Base-by-base conservation (phyloP, 2,888 invertebrate species). In the Nomada fucata region DNA sequence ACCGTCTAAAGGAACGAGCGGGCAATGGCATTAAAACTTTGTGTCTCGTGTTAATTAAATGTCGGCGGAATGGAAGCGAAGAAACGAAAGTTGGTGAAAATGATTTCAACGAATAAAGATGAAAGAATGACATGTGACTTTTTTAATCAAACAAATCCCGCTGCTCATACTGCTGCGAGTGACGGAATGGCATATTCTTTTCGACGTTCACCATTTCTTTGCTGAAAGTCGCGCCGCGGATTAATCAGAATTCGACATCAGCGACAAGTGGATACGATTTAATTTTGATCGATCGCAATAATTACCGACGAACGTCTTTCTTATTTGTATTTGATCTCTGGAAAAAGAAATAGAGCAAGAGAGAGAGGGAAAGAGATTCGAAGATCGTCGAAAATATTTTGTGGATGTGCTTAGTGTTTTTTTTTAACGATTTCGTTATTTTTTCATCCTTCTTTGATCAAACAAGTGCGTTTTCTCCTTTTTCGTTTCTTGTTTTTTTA, bases 251-350 rank as follows among this genome's bases (percentile, higher is more conserved):
- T 20, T 5, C 11, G 26, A 11, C 26, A 65, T 67, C 29, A 7
- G 13, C n/a, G 26, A 23, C n/a, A 29, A 13, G 7, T 70, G n/a
- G 2, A 23, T 15, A 23, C 18, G 5, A 47, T 10, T 76, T 68
- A 23, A n/a, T 52, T 50, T 64, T 20, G n/a, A 61, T 7, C 36
- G 9, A 36, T 36, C 36, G 36, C 7, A 7, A 61, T 69, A 60
- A 52, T 70, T 65, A 55, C 36, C 61, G 50, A 55, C 23, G 47
- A 52, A 68, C 29, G 50, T 68, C 50, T 47, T 36, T 57, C 52
- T 60, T 26, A 26, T 1, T 76, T 70, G 36, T 26, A 70, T 79
- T 74, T 88, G 88, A 87, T 87, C 87, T 88, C 86, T 63, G 67
- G 60, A 47, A 63, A 69, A 73, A 74, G 76, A 72, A 73, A 47